These are phyloP conservation scores for Lathronympha strigana DNA, from an alignment of 2,888 invertebrate species.

Conservation along the genomic window DNA sequence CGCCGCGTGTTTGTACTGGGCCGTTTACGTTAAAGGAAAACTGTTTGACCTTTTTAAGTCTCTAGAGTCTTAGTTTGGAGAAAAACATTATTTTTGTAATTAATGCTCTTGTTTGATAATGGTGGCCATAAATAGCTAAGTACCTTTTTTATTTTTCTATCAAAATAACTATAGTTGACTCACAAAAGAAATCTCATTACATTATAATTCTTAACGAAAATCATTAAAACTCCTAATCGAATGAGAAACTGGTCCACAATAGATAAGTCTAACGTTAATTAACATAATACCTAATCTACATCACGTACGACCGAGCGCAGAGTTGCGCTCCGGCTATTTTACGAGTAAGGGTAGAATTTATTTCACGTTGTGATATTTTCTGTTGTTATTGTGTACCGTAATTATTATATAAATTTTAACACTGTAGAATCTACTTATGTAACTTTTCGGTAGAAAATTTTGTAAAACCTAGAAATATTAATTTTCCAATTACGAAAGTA, in stretches of 20 bases:
- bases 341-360: conserved; percentile 19
- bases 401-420: conserved; percentile 22
- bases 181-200: not conserved
- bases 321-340: conserved; percentile 11
- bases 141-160: too few species aligned
- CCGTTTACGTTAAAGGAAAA: too few species aligned
- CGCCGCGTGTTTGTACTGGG: too few species aligned
- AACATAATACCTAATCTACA: conserved; percentile 15
- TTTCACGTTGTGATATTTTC: conserved; percentile 39
- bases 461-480: not conserved
- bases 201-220: not conserved
- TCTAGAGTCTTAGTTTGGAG: too few species aligned
- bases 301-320: conserved; percentile 17
- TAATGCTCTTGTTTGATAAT: too few species aligned
- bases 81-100: too few species aligned
- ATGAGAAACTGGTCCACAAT: conserved; percentile 38
- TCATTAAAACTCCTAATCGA: conserved; percentile 6
- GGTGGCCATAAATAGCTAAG: too few species aligned
- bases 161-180: too few species aligned
- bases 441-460: not conserved
- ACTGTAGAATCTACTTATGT: conserved; percentile 21
- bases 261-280: conserved; percentile 29
- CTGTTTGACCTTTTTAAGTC: too few species aligned
- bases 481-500: not conserved
- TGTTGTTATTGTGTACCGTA: conserved; percentile 24